Evolutionary conservation across 1,140 invertebrate species (phyloP), one percentile per base, ranked within the genome.

Genomic region (Heliconius melpomene): DNA sequence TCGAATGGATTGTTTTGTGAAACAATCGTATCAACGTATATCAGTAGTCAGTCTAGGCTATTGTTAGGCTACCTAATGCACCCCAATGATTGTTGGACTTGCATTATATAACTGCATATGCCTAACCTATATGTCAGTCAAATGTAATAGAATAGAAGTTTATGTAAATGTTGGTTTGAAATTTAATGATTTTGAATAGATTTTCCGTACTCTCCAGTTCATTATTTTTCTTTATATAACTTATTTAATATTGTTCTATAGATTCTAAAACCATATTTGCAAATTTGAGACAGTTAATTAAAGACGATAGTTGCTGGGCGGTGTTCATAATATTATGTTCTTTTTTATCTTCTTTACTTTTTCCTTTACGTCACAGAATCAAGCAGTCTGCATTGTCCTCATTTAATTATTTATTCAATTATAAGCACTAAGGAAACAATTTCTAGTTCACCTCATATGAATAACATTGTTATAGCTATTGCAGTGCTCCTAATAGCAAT

Each of bases 11-110:
- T 89, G 89, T 91, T 90, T 88, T 90, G 86, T 80, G 84, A 85
- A 81, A 92, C 90, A 92, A 92, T 93, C 89, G 85, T 93, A 93
- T 93, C 92, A 86, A 87, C 90, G 86, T 89, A 89, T 85, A 90
- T 92, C 90, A 91, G 89, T 87, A 89, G 85, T 88, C 85, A 86
- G 78, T 78, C 81, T 83, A 80, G 81, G 52, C 82, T 75, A 85
- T 87, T 91, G 86, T 88, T 83, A 84, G 83, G 84, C 82, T 84
- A 86, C 86, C 85, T 86, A 86, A 87, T 82, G 82, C 83, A 85
- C 84, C 85, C 81, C 86, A 80, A 86, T 77, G 74, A 81, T 70
- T 79, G 79, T 83, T 77, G 78, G 11, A 78, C 29, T 75, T 80
- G 38, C 72, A 3, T 66, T 11, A 66, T 66, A 77, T 36, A 46